Base-by-base conservation (phyloP, 2,797 vertebrate genomes). In the Hippopotamyrus pictus region DNA sequence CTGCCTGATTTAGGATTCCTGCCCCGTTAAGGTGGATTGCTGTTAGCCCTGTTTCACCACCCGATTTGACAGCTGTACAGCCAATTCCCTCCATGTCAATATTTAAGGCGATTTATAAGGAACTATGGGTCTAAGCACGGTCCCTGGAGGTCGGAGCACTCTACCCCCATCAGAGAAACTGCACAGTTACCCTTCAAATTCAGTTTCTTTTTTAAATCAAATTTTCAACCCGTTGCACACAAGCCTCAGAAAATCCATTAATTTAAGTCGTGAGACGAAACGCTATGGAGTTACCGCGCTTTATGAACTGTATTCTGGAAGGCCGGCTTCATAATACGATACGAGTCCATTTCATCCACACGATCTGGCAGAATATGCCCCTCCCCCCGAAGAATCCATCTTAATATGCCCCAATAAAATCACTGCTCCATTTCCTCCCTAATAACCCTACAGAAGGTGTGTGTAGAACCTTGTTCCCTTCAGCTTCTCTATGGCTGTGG, bases 181-280 rank as follows among this genome's bases (percentile, higher is more conserved):
- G 41, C 37, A 82, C 41, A 82, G 76, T 82, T 46, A 82, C 76
- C 37, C 88, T 41, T 59, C 85, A 59, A 8, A 83, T 89, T 46
- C 53, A 83, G 73, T 9, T 48, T 65, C 53, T 82, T 82, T 82
- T 82, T 82, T 46, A 82, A 82, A 82, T 82, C 41, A n/a, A 82
- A 82, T 82, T 82, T 46, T 82, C 76, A 46, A 82, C 41, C 37
- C 17, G 41, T n/a, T n/a, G 33, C 76, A 82, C 76, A 82, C 6
- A 82, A 41, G 19, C 76, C 19, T 46, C 76, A 82, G 76, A 82
- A 82, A 82, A 82, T 46, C 37, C 41, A 82, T 82, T 46, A 82
- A 82, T 82, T 82, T 41, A 41, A 82, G 37, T 82, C 37, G 11
- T 41, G 73, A 41, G 17, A 44, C 19, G 37, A 44, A 44, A 79